Evolutionary conservation across 2,888 invertebrate genomes (phyloP).

Genomic region (Meliscaeva auricollis): DNA sequence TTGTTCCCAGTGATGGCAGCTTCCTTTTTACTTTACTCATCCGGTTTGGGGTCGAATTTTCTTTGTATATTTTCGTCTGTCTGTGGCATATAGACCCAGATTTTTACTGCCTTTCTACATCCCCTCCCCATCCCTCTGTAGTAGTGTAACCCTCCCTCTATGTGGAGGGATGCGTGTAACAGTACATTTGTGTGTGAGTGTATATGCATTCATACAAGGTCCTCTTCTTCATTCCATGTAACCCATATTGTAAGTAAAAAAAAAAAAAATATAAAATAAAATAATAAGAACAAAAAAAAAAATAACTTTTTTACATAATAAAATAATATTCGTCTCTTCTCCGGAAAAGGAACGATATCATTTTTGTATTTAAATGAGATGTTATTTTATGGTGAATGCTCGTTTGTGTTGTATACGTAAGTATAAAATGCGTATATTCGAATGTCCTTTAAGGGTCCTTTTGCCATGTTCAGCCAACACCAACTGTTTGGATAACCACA

Average conservation of each 20-base stretch:
- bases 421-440: background rate
- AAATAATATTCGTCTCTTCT: constrained; percentile 34
- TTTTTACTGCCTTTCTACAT: constrained; percentile 42
- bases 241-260: constrained; percentile 41
- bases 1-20: constrained; percentile 55
- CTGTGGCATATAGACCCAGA: constrained; percentile 72
- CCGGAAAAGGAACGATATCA: constrained; percentile 53
- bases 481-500: constrained; percentile 17
- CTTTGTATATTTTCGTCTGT: constrained; percentile 57
- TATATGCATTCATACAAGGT: constrained; percentile 5
- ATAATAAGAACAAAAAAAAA: constrained; percentile 52
- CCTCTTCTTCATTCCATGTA: constrained; percentile 8
- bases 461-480: constrained; percentile 6
- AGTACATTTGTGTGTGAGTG: constrained; percentile 7
- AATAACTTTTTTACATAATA: constrained; percentile 23
- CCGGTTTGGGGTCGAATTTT: constrained; percentile 40
- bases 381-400: constrained; percentile 66
- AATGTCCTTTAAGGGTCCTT: constrained; percentile 16
- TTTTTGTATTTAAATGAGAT: constrained; percentile 73
- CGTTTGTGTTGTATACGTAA: constrained; percentile 28
- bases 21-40: constrained; percentile 41
- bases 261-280: constrained; percentile 27
- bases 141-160: no score
- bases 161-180: background rate
- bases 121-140: no score